Percentiles rank a stretch among this genome's conserved stretches.
phyloP scores from a whole-genome alignment of 2,888 invertebrate species.

The Nymphalis polychloros region DNA sequence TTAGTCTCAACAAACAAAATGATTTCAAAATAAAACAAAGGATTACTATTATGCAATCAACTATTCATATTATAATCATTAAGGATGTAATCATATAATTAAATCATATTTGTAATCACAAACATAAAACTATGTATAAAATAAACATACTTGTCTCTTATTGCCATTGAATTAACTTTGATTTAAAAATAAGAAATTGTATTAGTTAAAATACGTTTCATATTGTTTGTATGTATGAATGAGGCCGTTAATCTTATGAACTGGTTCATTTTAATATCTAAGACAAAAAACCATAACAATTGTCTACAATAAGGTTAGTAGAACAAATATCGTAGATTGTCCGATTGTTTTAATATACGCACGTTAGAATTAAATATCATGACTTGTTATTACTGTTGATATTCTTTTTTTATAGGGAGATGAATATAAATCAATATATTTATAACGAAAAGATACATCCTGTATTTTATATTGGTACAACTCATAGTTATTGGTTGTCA shows the following conservation, averaged over 20 bases:
- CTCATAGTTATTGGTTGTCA: no score
- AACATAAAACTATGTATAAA: no score
- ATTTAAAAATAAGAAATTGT: neutral
- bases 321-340: conserved; percentile 53
- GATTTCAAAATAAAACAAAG: no score
- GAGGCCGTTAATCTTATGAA: conserved; percentile 16
- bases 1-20: no score
- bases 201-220: neutral
- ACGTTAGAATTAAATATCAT: conserved; percentile 51
- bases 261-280: conserved; percentile 43
- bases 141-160: no score
- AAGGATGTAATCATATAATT: no score
- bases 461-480: no score
- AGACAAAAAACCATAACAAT: conserved; percentile 56
- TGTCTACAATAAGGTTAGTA: conserved; percentile 58
- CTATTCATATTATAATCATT: no score
- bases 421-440: conserved; percentile 12
- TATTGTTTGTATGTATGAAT: neutral
- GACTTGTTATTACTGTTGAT: conserved; percentile 51
- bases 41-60: no score
- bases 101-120: no score
- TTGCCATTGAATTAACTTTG: neutral
- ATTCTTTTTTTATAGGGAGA: conserved; percentile 25
- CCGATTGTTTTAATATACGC: conserved; percentile 45
- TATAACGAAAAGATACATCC: no score